phyloP scores from a whole-genome alignment of 2,113 vertebrate genomes.

The Muntiacus reevesi region DNA sequence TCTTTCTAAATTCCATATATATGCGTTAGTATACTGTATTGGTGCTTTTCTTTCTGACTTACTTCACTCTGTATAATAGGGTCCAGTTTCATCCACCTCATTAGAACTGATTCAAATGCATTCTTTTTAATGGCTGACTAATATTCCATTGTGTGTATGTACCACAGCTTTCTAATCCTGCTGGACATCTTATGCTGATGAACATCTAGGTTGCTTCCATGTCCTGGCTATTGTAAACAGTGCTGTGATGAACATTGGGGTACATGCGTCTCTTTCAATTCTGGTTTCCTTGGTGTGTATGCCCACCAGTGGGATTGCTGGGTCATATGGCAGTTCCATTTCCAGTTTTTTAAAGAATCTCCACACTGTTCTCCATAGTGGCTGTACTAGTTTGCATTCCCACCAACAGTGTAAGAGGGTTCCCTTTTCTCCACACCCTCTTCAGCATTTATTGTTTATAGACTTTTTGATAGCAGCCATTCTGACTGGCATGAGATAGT shows the following conservation, averaged over 20 bases:
- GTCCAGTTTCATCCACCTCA: background rate
- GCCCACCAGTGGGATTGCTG: background rate
- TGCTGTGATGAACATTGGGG: background rate
- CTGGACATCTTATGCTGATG: background rate
- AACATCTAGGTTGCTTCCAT: background rate
- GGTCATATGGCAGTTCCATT: background rate
- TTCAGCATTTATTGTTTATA: background rate
- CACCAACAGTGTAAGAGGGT: too few relatives aligned
- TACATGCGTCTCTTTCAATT: background rate
- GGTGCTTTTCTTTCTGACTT: background rate
- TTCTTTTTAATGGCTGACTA: background rate
- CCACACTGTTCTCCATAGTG: background rate
- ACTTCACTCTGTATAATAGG: background rate
- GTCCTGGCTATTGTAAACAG: background rate
- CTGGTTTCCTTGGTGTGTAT: background rate
- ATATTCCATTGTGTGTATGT: background rate
- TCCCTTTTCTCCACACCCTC: background rate
- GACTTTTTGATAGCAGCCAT: too few relatives aligned
- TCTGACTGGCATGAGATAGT: background rate
- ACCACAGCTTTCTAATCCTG: background rate
- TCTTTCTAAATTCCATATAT: background rate
- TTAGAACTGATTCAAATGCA: background rate
- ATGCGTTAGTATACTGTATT: background rate
- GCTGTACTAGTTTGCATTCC: background rate
- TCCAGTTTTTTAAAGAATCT: background rate